Percentiles rank a stretch among this genome's conserved stretches.
Evolutionary conservation across 1,140 invertebrate species (phyloP).

Genomic region (Trinorchestia longiramus): DNA sequence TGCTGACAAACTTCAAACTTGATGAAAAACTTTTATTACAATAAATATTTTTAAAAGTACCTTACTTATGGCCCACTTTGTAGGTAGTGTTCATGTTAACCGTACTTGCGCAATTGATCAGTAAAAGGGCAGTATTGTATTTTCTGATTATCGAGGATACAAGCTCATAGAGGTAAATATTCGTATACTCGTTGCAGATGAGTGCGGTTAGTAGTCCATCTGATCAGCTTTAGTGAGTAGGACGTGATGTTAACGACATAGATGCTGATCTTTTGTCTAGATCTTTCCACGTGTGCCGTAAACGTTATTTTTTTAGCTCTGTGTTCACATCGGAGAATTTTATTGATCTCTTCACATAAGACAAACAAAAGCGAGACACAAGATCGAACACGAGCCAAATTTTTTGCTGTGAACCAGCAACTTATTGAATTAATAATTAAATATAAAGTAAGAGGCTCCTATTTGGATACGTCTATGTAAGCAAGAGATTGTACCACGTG

Average conservation of each 20-base stretch:
- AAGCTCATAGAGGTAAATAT: too few species aligned
- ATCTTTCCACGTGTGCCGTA: background rate
- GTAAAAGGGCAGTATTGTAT: too few species aligned
- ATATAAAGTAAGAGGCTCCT: too few species aligned
- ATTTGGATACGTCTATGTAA: background rate
- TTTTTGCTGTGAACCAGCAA: background rate
- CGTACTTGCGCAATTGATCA: too few species aligned
- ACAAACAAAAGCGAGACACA: background rate
- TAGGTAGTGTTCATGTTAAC: too few species aligned
- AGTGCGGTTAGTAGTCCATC: background rate
- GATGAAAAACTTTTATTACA: too few species aligned
- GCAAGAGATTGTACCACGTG: background rate
- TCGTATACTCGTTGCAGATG: too few species aligned
- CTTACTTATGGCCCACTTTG: too few species aligned
- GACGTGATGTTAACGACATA: background rate
- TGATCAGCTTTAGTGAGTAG: background rate
- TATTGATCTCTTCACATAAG: background rate
- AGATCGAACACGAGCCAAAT: background rate
- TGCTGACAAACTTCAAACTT: too few species aligned
- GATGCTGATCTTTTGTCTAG: background rate
- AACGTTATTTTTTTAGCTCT: background rate
- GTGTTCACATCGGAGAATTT: background rate
- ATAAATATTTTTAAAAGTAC: too few species aligned
- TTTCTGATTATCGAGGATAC: too few species aligned
- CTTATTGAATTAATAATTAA: background rate